phyloP scores from a whole-genome alignment of 2,797 vertebrate genomes.

The Lerista edwardsae region DNA sequence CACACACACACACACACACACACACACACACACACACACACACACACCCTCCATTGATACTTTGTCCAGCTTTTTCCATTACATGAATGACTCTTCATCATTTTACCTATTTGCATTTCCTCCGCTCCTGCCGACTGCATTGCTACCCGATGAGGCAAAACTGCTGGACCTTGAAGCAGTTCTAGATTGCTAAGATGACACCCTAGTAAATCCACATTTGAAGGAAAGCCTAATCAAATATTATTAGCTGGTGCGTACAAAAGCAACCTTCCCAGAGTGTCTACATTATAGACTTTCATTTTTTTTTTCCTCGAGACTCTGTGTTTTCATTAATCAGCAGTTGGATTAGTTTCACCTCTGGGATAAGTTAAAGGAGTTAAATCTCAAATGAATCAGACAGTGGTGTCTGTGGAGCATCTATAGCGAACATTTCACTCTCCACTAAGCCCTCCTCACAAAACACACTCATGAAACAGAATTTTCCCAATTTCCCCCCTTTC shows the following conservation, averaged over 20 bases:
- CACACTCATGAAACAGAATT: background rate
- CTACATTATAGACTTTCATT: conserved; percentile 57
- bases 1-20: too few relatives aligned
- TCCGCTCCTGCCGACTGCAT: conserved; percentile 53
- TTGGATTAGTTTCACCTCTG: conserved; percentile 57
- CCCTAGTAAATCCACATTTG: conserved; percentile 68
- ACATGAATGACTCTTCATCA: conserved; percentile 37
- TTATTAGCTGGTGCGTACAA: conserved; percentile 63
- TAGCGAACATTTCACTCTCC: too few relatives aligned
- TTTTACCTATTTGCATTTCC: conserved; percentile 67
- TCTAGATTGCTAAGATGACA: conserved; percentile 72
- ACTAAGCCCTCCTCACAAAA: background rate
- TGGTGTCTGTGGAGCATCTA: conserved; percentile 1
- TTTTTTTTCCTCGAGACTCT: conserved; percentile 27
- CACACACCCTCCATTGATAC: conserved; percentile 21
- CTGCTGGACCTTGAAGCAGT: conserved; percentile 73
- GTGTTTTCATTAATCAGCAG: conserved; percentile 55
- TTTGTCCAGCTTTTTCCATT: conserved; percentile 57
- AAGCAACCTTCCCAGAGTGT: conserved; percentile 57
- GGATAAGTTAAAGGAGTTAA: conserved; percentile 34
- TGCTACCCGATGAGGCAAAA: conserved; percentile 67
- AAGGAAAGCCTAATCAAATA: conserved; percentile 73
- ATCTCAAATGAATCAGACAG: background rate
- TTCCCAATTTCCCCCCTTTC: too few relatives aligned
- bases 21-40: too few relatives aligned